Conservation (phyloP, 2,888 invertebrate genomes). For the Notodonta ziczac region DNA sequence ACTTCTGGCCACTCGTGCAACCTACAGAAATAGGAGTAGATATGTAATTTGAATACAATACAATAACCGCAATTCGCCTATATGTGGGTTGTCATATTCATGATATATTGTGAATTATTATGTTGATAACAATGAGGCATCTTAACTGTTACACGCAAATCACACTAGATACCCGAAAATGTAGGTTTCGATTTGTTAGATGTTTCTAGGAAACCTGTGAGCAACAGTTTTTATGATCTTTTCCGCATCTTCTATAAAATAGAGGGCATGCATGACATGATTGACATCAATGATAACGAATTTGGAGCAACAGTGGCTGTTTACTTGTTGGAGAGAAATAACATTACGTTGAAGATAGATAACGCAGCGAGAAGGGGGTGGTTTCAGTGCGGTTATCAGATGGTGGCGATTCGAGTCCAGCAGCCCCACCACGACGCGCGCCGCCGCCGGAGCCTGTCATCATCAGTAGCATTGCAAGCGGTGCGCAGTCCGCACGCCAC, state of each 20-base stretch:
- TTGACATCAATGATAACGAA: conserved; percentile 45
- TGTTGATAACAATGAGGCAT: conserved; percentile 1
- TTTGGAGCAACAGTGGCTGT: conserved; percentile 41
- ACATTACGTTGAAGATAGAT: conserved; percentile 48
- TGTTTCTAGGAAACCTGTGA: conserved; percentile 9
- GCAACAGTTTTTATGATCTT: conserved; percentile 8
- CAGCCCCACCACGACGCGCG: conserved; percentile 56
- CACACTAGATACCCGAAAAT: neutral
- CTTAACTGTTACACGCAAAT: neutral
- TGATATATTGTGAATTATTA: conserved; percentile 12
- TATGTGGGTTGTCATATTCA: conserved; percentile 32
- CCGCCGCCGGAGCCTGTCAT: conserved; percentile 35
- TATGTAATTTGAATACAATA: conserved; percentile 61
- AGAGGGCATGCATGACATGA: conserved; percentile 9
- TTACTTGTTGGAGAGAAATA: conserved; percentile 32
- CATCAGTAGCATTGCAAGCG: conserved; percentile 71
- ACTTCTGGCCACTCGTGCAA: conserved; percentile 31
- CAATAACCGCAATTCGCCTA: conserved; percentile 47
- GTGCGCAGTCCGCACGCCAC: conserved; percentile 73
- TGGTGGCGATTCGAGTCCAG: conserved; percentile 52
- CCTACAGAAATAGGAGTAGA: conserved; percentile 40
- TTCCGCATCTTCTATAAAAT: conserved; percentile 1
- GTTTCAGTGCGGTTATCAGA: conserved; percentile 64
- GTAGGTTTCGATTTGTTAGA: conserved; percentile 8
- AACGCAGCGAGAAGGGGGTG: conserved; percentile 53